Evolutionary conservation across 2,113 vertebrate genomes (phyloP).

Genomic region (Nettapus auritus): DNA sequence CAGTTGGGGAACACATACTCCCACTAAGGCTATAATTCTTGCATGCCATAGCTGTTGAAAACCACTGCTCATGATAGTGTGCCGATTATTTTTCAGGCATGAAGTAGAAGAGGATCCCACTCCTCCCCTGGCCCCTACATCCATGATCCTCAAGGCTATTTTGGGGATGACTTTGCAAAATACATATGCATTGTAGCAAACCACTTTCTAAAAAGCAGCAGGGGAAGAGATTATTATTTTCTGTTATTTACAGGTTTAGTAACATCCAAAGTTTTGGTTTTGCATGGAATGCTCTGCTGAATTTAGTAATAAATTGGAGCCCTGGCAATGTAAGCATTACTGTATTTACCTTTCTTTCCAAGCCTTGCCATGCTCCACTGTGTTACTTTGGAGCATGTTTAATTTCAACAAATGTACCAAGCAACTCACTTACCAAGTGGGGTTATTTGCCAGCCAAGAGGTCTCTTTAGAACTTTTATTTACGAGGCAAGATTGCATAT

Average conservation of each 20-base stretch:
- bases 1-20: not conserved
- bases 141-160: not conserved
- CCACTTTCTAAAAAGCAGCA: not conserved
- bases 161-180: not conserved
- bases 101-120: not conserved
- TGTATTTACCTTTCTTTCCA: not conserved
- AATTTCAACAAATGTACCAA: not conserved
- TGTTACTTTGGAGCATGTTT: not conserved
- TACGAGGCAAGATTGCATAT: not conserved
- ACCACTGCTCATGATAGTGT: not conserved
- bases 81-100: constrained; percentile 34
- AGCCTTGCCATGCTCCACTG: not conserved
- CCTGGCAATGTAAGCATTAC: not conserved
- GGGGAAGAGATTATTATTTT: not conserved
- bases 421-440: not conserved
- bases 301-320: not conserved
- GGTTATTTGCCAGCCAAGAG: not conserved
- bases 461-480: not conserved
- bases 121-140: rapidly evolving
- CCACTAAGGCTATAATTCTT: not conserved
- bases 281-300: not conserved
- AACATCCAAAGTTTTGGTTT: not conserved
- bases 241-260: not conserved
- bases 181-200: not conserved
- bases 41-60: not conserved